A percentile compares a stretch with the other conserved stretches of the same genome.
These are phyloP conservation scores for Spilogale gracilis DNA, from an alignment of 2,113 vertebrate species.

Conservation along the genomic window DNA sequence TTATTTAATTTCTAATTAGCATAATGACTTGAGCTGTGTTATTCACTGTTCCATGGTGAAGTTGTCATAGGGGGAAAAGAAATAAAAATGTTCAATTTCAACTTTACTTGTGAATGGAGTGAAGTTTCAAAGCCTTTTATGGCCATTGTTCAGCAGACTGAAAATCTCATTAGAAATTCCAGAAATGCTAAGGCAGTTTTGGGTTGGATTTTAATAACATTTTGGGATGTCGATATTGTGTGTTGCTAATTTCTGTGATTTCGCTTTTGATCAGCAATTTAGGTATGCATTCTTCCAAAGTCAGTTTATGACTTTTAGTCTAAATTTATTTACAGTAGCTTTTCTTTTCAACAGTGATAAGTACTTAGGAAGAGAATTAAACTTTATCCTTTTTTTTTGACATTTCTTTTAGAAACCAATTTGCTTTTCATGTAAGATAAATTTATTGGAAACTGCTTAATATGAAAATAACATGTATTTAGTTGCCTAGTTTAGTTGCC, in stretches of 20 bases:
- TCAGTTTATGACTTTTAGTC: slow-evolving; percentile 26
- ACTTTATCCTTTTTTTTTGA: not conserved
- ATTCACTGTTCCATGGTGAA: slow-evolving; percentile 78
- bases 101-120: slow-evolving; percentile 57
- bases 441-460: slow-evolving; percentile 63
- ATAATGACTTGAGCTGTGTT: slow-evolving; percentile 59
- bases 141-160: slow-evolving; percentile 66
- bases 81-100: slow-evolving; percentile 61
- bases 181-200: slow-evolving; percentile 54
- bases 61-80: slow-evolving; percentile 80
- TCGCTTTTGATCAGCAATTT: slow-evolving; percentile 49
- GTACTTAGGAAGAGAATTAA: slow-evolving; percentile 25
- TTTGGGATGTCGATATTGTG: slow-evolving; percentile 37
- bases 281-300: slow-evolving; percentile 33
- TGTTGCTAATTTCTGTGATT: slow-evolving; percentile 16
- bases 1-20: slow-evolving; percentile 77
- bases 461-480: slow-evolving; percentile 48
- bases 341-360: not conserved
- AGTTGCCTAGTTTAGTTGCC: slow-evolving; percentile 42
- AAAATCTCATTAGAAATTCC: slow-evolving; percentile 70
- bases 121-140: slow-evolving; percentile 54
- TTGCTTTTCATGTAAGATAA: slow-evolving; percentile 51
- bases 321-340: slow-evolving; percentile 39
- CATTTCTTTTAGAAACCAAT: slow-evolving; percentile 51
- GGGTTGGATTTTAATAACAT: slow-evolving; percentile 59